These are phyloP conservation scores for Microchrysa polita DNA, from an alignment of 2,888 invertebrate genomes.

Conservation along the genomic window DNA sequence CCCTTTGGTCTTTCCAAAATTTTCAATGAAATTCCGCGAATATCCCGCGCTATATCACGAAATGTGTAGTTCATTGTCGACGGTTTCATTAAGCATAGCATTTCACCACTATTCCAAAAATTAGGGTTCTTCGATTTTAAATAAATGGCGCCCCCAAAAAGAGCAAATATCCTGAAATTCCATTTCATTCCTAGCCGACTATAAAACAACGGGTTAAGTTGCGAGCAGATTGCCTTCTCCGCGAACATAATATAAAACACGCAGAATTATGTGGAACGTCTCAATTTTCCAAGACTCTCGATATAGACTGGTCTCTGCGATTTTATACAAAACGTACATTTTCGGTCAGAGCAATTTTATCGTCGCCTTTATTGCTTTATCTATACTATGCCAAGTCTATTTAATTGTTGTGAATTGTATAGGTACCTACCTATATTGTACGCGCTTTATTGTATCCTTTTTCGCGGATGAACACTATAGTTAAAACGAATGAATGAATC, in stretches of 20 bases:
- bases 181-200: background rate
- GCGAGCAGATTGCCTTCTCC: too few species aligned
- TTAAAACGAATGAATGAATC: slow-evolving; percentile 5
- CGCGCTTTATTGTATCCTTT: slow-evolving; percentile 10
- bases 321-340: slow-evolving; percentile 44
- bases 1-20: too few species aligned
- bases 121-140: slow-evolving; percentile 46
- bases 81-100: slow-evolving; percentile 36
- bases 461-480: background rate
- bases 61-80: slow-evolving; percentile 34
- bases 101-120: slow-evolving; percentile 39
- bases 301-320: slow-evolving; percentile 40
- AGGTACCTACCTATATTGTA: too few species aligned
- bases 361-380: slow-evolving; percentile 51
- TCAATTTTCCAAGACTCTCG: slow-evolving; percentile 40
- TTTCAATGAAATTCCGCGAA: slow-evolving; percentile 33
- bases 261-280: too few species aligned
- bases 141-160: slow-evolving; percentile 35
- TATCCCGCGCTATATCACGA: slow-evolving; percentile 16
- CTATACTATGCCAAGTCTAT: slow-evolving; percentile 47
- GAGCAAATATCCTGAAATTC: background rate
- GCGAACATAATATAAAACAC: slow-evolving; percentile 41
- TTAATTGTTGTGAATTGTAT: slow-evolving; percentile 42
- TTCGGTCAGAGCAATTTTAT: slow-evolving; percentile 49
- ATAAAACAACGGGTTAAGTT: slow-evolving; percentile 28